Base-by-base conservation (phyloP, 2,888 invertebrate genomes). In the Tenthredo amoena region DNA sequence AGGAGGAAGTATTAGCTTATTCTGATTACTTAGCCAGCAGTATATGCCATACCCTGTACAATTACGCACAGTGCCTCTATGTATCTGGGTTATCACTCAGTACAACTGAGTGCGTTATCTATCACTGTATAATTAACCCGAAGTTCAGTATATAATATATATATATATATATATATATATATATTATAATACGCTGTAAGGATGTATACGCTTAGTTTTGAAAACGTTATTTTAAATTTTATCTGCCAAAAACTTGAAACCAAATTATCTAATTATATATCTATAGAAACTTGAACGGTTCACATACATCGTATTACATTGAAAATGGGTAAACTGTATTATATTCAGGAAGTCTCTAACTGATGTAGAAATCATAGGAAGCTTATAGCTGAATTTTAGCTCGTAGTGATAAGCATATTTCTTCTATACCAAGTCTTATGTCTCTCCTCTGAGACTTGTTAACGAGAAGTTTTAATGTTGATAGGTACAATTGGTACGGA, bases 31-130 rank as follows among this genome's bases (percentile, higher is more conserved):
- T 40, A 62, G 9, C 77, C 18, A 47, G 77, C 34, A 34, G 34
- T 77, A 77, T 74, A 43, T 21, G 21, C 0, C 12, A 81, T 62
- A 21, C 21, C 40, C 12, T 37, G 40, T 50, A 37, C 40, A 81
- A 31, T 81, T 81, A 81, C 47, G n/a, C 58, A 15, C 62, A 81
- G 81, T 62, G 37, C 18, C 18, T 62, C 7, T 62, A 81, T 58
- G 31, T 77, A 50, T 62, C 40, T 81, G 81, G 58, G 81, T 81
- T 81, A 81, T 81, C 81, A 81, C 62, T 62, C 62, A 81, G 81
- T 21, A 34, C 50, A 62, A 81, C 34, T 40, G 62, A 37, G 62
- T 26, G 21, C 40, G 58, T 58, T 81, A 81, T 81, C 81, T 21
- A 37, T 62, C 40, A 62, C 21, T 81, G 40, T 40, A 81, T 81